These are phyloP conservation scores for Scartelaos histophorus DNA, from an alignment of 2,113 vertebrate species.

Conservation along the genomic window DNA sequence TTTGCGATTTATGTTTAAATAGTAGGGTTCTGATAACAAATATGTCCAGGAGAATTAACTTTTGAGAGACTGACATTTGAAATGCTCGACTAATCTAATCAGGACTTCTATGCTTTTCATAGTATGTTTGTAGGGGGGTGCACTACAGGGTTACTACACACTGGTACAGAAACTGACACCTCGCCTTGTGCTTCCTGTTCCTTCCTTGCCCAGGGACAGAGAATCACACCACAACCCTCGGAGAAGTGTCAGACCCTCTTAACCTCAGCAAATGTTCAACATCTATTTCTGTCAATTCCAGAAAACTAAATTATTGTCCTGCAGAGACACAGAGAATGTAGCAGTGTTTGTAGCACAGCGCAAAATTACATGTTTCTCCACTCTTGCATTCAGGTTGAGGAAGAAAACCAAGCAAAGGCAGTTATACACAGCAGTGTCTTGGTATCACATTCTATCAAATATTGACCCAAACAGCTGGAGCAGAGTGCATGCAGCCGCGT, in stretches of 20 bases:
- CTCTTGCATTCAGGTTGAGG: not conserved
- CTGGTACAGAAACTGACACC: no score
- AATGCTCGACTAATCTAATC: no score
- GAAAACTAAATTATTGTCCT: not conserved
- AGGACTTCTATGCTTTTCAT: no score
- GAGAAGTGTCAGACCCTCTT: not conserved
- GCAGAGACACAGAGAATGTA: not conserved
- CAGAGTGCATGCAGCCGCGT: constrained; percentile 17
- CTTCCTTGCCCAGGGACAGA: not conserved
- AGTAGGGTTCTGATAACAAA: no score
- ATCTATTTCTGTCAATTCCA: not conserved
- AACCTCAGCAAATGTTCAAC: not conserved
- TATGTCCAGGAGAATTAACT: no score
- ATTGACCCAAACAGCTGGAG: constrained; percentile 33
- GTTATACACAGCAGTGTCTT: constrained; percentile 9
- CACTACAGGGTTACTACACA: no score
- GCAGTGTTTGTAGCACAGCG: not conserved
- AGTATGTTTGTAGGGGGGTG: no score
- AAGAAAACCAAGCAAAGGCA: not conserved
- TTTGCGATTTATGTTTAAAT: no score
- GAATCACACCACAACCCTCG: not conserved
- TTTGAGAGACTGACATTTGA: no score
- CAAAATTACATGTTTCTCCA: not conserved
- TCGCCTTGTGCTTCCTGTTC: no score
- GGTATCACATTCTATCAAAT: constrained; percentile 27